Conservation (phyloP, 2,888 invertebrate species). For the Dascillus cervinus region DNA sequence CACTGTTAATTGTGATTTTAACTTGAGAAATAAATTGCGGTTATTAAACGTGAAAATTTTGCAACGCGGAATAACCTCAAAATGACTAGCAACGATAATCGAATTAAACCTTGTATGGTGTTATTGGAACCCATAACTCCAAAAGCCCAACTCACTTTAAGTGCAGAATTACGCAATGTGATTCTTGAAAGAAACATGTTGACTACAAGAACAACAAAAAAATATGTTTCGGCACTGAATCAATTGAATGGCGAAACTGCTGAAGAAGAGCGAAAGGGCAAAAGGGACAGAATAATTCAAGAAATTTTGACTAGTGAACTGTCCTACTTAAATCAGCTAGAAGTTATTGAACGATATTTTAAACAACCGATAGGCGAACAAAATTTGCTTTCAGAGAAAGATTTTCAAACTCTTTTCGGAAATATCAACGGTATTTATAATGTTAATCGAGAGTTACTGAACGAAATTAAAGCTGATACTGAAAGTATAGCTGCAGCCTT, state of each 20-base stretch:
- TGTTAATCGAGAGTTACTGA: conserved; percentile 53
- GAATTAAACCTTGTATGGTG: conserved; percentile 16
- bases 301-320: conserved; percentile 66
- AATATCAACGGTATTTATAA: conserved; percentile 57
- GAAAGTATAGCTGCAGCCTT: conserved; percentile 59
- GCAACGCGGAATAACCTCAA: too few relatives aligned
- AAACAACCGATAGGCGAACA: conserved; percentile 50
- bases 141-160: conserved; percentile 44
- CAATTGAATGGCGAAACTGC: conserved; percentile 30
- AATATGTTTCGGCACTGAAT: conserved; percentile 53
- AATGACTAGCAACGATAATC: not conserved
- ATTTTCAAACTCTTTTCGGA: conserved; percentile 52
- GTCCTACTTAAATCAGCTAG: conserved; percentile 59
- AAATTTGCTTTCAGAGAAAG: conserved; percentile 44
- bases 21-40: too few relatives aligned
- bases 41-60: too few relatives aligned
- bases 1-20: too few relatives aligned
- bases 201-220: conserved; percentile 52
- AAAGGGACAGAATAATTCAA: conserved; percentile 49
- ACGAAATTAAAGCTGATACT: conserved; percentile 48
- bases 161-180: conserved; percentile 52
- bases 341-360: conserved; percentile 56
- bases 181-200: conserved; percentile 55
- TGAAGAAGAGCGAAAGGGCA: conserved; percentile 35
- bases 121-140: conserved; percentile 49